Conservation (phyloP, 2,113 vertebrate genomes). For the Acanthisitta chloris region DNA sequence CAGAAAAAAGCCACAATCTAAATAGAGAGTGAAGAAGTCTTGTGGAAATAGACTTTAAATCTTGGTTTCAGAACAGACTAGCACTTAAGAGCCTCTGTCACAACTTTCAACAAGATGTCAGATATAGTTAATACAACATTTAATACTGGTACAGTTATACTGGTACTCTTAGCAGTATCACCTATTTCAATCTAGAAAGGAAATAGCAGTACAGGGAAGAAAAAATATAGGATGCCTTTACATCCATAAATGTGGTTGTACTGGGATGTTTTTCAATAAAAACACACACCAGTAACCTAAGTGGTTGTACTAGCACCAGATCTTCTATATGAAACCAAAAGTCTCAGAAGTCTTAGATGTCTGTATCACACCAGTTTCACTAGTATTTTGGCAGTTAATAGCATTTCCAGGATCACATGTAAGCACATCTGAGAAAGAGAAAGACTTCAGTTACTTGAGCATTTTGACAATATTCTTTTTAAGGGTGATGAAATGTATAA, state of each 20-base stretch:
- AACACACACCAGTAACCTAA: not conserved
- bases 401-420: not conserved
- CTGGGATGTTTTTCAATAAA: constrained; percentile 31
- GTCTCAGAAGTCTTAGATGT: not conserved
- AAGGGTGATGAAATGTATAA: not conserved
- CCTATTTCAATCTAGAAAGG: not conserved
- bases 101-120: constrained; percentile 6
- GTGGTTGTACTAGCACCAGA: not conserved
- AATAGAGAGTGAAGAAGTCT: not conserved
- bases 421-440: not conserved
- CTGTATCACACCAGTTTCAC: not conserved
- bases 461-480: not conserved
- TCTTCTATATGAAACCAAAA: not conserved
- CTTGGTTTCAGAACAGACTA: not conserved
- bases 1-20: not conserved
- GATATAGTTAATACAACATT: not conserved
- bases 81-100: not conserved
- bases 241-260: not conserved
- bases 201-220: constrained; percentile 25
- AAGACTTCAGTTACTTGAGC: not conserved
- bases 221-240: not conserved
- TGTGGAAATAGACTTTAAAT: not conserved
- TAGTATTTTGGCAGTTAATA: not conserved
- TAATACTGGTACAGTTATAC: not conserved
- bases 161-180: not conserved